Evolutionary conservation across 2,888 invertebrate genomes (phyloP).

Genomic region (Endotricha flammealis): DNA sequence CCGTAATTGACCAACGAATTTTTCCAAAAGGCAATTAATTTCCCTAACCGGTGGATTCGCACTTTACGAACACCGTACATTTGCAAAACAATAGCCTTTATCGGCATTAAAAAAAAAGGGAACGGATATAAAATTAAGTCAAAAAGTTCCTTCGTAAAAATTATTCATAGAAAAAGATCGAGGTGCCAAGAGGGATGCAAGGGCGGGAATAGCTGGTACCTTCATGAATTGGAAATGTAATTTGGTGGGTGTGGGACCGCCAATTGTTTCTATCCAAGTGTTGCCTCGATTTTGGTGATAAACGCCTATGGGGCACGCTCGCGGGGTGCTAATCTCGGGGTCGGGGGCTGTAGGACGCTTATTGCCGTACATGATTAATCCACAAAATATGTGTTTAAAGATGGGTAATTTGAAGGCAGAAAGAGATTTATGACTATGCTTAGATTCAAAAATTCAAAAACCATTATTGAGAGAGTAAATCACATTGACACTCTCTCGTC

Average conservation of each 20-base stretch:
- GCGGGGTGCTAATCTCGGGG: background rate
- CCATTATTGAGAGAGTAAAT: too few relatives aligned
- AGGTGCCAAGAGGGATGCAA: conserved; percentile 36
- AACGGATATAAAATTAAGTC: conserved; percentile 76
- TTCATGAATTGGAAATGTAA: conserved; percentile 78
- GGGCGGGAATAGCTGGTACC: conserved; percentile 44
- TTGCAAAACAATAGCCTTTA: conserved; percentile 13
- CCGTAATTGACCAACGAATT: too few relatives aligned
- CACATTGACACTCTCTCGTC: too few relatives aligned
- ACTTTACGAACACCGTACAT: background rate
- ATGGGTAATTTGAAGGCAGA: too few relatives aligned
- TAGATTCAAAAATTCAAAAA: too few relatives aligned
- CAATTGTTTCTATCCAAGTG: conserved; percentile 59
- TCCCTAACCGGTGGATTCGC: background rate
- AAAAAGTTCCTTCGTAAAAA: conserved; percentile 67
- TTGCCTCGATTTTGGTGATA: conserved; percentile 52
- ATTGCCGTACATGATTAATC: too few relatives aligned
- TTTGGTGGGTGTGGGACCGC: conserved; percentile 56
- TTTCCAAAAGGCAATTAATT: too few relatives aligned
- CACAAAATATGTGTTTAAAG: too few relatives aligned
- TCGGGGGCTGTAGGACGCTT: background rate
- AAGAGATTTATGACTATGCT: too few relatives aligned
- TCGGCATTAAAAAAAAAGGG: conserved; percentile 35
- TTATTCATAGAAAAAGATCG: conserved; percentile 72
- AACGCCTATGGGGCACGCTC: conserved; percentile 28